Conservation (phyloP, 2,797 vertebrate genomes). For the Micrastur ruficollis region DNA sequence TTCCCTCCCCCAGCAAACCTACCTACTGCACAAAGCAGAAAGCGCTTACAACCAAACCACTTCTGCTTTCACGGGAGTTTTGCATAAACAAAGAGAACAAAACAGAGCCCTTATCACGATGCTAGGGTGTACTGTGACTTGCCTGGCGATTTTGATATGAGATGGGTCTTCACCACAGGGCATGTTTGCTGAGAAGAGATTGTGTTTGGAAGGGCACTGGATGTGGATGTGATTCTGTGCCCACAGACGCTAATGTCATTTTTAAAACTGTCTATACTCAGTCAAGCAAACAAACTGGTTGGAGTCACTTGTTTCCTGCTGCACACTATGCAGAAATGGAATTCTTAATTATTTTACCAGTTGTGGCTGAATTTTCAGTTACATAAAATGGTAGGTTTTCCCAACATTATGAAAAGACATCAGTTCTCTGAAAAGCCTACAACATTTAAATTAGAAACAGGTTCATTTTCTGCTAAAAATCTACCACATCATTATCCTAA, state of each 20-base stretch:
- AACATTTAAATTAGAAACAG: background rate
- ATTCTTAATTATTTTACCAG: background rate
- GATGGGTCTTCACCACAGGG: background rate
- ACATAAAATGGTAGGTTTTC: background rate
- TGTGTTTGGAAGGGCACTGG: background rate
- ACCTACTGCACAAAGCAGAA: background rate
- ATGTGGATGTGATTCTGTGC: background rate
- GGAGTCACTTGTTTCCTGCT: background rate
- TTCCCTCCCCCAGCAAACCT: background rate
- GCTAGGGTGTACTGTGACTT: background rate
- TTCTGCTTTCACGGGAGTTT: background rate
- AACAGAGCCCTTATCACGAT: background rate
- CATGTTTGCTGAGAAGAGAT: background rate
- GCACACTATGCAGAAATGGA: background rate
- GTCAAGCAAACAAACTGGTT: background rate
- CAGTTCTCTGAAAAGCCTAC: background rate
- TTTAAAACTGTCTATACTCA: background rate
- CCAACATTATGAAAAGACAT: background rate
- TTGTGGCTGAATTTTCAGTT: background rate
- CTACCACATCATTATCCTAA: background rate
- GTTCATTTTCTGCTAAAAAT: background rate
- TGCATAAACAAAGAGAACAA: background rate
- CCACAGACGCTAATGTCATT: background rate
- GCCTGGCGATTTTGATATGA: conserved; percentile 4
- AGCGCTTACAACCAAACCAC: background rate